phyloP scores from a whole-genome alignment of 2,113 vertebrate genomes.

The Chionis minor region DNA sequence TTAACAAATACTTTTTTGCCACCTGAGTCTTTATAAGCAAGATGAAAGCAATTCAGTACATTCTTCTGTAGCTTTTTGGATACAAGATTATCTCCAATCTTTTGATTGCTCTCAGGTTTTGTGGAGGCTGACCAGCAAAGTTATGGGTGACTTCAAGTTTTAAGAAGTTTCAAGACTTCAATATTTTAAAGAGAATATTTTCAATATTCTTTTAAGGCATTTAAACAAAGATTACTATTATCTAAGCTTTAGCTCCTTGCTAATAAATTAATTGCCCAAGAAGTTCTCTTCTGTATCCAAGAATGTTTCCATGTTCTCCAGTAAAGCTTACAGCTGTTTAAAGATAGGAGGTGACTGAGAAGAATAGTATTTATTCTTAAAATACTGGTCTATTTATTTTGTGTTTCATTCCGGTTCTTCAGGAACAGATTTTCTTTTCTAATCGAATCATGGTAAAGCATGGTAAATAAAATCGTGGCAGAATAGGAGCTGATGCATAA shows the following conservation, averaged over 20 bases:
- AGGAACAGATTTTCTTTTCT: background rate
- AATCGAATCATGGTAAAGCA: background rate
- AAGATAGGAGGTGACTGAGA: background rate
- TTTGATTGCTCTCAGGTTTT: background rate
- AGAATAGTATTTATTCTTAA: background rate
- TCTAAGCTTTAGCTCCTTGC: background rate
- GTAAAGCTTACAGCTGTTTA: background rate
- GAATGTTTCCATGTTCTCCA: background rate
- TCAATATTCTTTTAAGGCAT: background rate
- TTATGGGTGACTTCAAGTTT: background rate
- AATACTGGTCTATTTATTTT: background rate
- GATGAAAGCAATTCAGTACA: background rate
- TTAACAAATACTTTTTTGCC: background rate
- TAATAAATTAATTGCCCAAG: background rate
- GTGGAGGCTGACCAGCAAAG: background rate
- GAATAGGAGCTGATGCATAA: background rate
- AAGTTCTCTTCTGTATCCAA: background rate
- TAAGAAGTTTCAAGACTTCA: too few relatives aligned
- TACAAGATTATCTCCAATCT: background rate
- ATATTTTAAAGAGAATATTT: background rate
- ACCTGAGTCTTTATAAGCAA: background rate
- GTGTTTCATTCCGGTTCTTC: background rate
- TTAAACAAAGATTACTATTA: background rate
- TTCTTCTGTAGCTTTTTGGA: background rate
- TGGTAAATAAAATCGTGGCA: background rate